Evolutionary conservation across 2,113 vertebrate species (phyloP).

Genomic region (Anhinga anhinga): DNA sequence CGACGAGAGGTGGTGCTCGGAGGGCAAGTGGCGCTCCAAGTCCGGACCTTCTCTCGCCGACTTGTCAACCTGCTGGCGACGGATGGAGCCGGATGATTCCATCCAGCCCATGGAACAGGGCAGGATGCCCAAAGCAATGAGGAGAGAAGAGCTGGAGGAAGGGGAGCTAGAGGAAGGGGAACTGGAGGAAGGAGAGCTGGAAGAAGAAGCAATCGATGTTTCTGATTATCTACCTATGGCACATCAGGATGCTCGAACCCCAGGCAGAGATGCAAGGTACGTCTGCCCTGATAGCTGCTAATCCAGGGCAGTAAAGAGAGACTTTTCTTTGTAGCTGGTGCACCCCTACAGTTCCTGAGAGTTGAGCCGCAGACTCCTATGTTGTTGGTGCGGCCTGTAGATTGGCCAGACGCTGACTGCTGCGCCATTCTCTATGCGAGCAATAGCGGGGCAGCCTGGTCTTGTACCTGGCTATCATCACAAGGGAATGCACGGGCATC

Average conservation of each 20-base stretch:
- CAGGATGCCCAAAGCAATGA: constrained; percentile 68
- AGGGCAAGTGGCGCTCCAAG: constrained; percentile 75
- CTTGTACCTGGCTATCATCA: not conserved
- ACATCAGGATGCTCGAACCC: constrained; percentile 57
- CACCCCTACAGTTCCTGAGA: not conserved
- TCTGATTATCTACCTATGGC: constrained; percentile 56
- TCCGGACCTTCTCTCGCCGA: constrained; percentile 62
- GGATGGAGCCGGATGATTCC: constrained; percentile 71
- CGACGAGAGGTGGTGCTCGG: constrained; percentile 71
- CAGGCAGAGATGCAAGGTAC: constrained; percentile 71
- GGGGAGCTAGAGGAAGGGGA: constrained; percentile 78
- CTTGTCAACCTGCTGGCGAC: constrained; percentile 71
- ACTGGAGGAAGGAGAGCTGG: constrained; percentile 77
- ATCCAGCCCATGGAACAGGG: constrained; percentile 75
- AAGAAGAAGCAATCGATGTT: constrained; percentile 51
- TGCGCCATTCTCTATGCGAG: accelerated
- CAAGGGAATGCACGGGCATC: not conserved
- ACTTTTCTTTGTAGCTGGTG: not conserved
- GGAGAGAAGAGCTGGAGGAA: constrained; percentile 75
- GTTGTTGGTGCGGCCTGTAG: not conserved
- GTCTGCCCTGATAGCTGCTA: not conserved
- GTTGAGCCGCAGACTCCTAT: not conserved
- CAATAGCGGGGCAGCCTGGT: not conserved
- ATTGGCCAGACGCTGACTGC: not conserved
- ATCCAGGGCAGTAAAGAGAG: not conserved